Conservation (phyloP, 2,888 invertebrate species). For the Drosophila meridiana region DNA sequence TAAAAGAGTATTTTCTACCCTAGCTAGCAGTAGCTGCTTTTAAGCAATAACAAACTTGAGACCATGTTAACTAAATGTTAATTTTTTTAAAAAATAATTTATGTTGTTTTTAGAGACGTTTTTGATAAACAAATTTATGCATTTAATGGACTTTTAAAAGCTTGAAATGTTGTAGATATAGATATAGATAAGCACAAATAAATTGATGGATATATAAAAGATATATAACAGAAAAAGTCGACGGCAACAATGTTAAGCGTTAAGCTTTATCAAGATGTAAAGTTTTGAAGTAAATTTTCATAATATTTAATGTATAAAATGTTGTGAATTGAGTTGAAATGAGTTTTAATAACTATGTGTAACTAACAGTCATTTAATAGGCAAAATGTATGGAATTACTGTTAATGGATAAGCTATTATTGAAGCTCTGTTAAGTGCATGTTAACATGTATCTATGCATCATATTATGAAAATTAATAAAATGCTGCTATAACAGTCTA, state of each 20-base stretch:
- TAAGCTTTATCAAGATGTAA: too few relatives aligned
- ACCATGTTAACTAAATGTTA: background rate
- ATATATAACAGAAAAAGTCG: background rate
- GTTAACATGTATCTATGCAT: background rate
- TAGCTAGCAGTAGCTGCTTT: background rate
- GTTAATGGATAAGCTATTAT: too few relatives aligned
- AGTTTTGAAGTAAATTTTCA: too few relatives aligned
- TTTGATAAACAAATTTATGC: background rate
- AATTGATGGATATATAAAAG: background rate
- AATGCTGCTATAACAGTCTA: too few relatives aligned
- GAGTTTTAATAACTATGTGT: too few relatives aligned
- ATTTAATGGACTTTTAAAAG: background rate
- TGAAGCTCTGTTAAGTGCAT: background rate
- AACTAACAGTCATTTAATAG: background rate
- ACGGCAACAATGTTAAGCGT: background rate
- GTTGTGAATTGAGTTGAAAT: too few relatives aligned
- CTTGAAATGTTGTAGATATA: background rate
- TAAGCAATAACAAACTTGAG: constrained; percentile 1
- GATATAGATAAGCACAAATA: background rate
- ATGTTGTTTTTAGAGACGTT: background rate
- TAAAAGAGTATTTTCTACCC: too few relatives aligned
- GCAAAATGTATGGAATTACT: too few relatives aligned
- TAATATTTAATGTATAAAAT: too few relatives aligned
- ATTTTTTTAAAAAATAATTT: background rate
- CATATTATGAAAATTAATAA: too few relatives aligned